These are phyloP conservation scores for Eulemur rubriventer DNA, from an alignment of 2,797 vertebrate genomes.

Conservation along the genomic window DNA sequence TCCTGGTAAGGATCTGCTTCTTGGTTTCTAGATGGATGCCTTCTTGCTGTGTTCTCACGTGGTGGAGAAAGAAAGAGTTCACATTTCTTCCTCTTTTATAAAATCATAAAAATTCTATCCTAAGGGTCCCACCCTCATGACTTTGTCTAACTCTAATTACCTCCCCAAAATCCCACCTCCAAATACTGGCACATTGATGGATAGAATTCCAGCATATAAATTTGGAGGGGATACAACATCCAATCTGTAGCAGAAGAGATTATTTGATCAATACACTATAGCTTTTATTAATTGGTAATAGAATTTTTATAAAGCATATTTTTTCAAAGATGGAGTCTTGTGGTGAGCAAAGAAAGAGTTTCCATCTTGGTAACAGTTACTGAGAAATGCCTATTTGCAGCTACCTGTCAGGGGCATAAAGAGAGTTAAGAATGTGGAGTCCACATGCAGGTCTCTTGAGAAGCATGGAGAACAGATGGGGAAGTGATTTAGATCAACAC, in stretches of 20 bases:
- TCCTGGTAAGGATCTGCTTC: neutral
- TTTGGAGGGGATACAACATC: neutral
- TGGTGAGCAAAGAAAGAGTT: neutral
- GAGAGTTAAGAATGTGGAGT: neutral
- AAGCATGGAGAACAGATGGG: accelerated
- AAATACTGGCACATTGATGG: neutral
- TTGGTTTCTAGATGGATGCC: neutral
- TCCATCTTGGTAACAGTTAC: neutral
- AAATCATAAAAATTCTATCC: neutral
- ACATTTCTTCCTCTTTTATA: neutral
- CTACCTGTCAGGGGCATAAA: neutral
- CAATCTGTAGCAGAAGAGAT: neutral
- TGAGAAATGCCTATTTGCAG: neutral
- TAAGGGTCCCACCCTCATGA: neutral
- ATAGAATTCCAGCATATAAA: neutral
- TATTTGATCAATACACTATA: neutral
- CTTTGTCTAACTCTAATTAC: neutral
- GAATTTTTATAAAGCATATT: neutral
- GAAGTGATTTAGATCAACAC: neutral
- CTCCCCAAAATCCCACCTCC: neutral
- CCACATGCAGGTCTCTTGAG: neutral
- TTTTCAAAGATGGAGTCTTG: neutral
- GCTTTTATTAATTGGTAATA: neutral
- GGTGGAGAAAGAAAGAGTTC: neutral
- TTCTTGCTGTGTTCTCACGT: neutral